These are phyloP conservation scores for Dasypolia templi DNA, from an alignment of 2,888 invertebrate species.

Conservation along the genomic window DNA sequence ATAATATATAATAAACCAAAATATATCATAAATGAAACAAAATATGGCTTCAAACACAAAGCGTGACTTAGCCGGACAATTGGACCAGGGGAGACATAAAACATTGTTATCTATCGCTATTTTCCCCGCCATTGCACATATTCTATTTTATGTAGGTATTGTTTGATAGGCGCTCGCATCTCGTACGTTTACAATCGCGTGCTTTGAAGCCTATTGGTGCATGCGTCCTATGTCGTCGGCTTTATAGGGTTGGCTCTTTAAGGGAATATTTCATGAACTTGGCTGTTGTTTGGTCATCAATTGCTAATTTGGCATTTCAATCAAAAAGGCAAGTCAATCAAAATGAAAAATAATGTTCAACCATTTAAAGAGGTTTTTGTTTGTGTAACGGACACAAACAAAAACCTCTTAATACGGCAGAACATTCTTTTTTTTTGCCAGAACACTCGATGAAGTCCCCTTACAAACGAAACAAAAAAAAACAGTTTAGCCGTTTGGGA, in stretches of 20 bases:
- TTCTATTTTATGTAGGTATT: slow-evolving; percentile 45
- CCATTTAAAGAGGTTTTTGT: too few species aligned
- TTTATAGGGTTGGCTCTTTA: not conserved
- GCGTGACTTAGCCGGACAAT: slow-evolving; percentile 5
- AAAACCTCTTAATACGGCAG: too few species aligned
- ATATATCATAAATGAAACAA: slow-evolving; percentile 11
- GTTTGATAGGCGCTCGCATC: slow-evolving; percentile 29
- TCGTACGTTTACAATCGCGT: slow-evolving; percentile 32
- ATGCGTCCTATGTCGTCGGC: slow-evolving; percentile 5
- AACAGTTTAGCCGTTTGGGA: too few species aligned
- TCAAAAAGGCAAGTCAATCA: too few species aligned
- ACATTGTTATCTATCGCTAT: slow-evolving; percentile 49
- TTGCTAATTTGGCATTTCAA: too few species aligned
- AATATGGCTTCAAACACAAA: slow-evolving; percentile 18
- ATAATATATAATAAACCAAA: too few species aligned
- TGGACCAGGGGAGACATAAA: slow-evolving; percentile 25
- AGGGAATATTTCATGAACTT: not conserved
- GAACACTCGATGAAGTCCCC: too few species aligned
- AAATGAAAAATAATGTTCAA: too few species aligned
- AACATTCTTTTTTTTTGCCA: too few species aligned
- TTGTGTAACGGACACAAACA: too few species aligned
- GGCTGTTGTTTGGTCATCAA: too few species aligned
- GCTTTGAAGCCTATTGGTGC: slow-evolving; percentile 44
- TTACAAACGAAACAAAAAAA: too few species aligned
- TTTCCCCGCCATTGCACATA: slow-evolving; percentile 41